Conservation (phyloP, 2,797 vertebrate species). For the Nyctibius grandis region DNA sequence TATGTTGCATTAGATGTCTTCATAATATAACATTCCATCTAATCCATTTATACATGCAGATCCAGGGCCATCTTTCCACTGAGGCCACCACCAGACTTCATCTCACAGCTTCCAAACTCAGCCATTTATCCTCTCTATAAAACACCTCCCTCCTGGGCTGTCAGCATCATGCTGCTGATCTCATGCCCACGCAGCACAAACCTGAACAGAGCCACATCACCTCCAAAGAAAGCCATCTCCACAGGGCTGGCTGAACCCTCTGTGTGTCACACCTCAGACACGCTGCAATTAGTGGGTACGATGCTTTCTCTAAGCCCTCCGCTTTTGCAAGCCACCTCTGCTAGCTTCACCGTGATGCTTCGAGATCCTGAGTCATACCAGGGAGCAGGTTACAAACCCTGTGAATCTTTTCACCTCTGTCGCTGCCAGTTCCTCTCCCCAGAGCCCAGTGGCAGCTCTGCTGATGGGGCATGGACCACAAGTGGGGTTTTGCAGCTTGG, state of each 20-base stretch:
- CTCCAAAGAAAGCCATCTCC: background rate
- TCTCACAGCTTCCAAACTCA: background rate
- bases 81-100: background rate
- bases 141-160: background rate
- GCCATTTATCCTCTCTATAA: background rate
- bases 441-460: background rate
- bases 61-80: background rate
- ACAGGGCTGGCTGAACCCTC: background rate
- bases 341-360: background rate
- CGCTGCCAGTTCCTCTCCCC: background rate
- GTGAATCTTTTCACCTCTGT: background rate
- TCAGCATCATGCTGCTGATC: background rate
- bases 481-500: background rate
- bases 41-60: background rate
- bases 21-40: background rate
- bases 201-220: background rate
- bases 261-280: rapidly evolving
- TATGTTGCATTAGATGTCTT: background rate
- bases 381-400: background rate
- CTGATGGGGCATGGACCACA: rapidly evolving
- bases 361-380: background rate
- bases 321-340: background rate
- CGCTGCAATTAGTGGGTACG: background rate
- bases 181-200: background rate
- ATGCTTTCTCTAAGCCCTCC: background rate